Conservation (phyloP, 2,797 vertebrate genomes). For the Acanthis flammea region DNA sequence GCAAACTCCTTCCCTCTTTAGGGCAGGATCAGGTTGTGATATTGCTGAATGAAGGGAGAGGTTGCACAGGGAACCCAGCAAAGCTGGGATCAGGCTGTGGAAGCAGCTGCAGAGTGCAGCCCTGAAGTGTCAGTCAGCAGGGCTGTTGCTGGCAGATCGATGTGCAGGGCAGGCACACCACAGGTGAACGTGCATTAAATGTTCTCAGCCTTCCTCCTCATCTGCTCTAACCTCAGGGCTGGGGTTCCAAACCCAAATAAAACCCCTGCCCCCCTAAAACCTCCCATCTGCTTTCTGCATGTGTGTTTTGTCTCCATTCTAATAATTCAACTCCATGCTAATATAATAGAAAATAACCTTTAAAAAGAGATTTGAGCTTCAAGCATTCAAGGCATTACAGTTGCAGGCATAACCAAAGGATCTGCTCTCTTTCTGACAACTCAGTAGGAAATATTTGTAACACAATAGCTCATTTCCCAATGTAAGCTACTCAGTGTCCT, state of each 20-base stretch:
- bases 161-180: background rate
- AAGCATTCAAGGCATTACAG: background rate
- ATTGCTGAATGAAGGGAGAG: background rate
- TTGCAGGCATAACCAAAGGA: background rate
- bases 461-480: background rate
- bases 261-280: rapidly evolving
- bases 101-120: background rate
- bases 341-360: background rate
- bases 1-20: background rate
- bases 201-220: background rate
- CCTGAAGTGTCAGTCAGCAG: background rate
- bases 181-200: background rate
- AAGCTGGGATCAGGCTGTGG: background rate
- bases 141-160: background rate
- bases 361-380: background rate
- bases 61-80: background rate
- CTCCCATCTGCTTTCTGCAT: background rate
- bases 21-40: background rate
- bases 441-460: background rate
- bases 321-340: background rate
- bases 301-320: background rate
- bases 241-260: background rate
- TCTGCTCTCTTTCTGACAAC: background rate
- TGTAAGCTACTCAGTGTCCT: background rate
- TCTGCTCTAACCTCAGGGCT: background rate